Base-by-base conservation (phyloP, 2,888 invertebrate genomes). In the Cataglyphis rosenhaueri region DNA sequence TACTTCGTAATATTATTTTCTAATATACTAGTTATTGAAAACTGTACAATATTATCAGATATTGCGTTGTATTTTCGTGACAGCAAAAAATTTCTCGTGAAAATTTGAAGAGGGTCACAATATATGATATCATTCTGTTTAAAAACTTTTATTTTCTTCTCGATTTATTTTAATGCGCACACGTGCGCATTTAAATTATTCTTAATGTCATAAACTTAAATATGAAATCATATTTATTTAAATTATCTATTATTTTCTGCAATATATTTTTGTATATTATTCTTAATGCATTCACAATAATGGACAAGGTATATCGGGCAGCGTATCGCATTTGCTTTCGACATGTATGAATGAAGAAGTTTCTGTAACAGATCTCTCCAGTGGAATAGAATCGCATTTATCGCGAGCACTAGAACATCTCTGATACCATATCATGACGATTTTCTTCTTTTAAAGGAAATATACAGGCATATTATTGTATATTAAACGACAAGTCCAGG, bases 371-470 rank as follows among this genome's bases (percentile, higher is more conserved):
- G 86, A 85, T 85, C 61, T 85, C 61, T 86, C 62, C 70, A 57
- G 65, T 21, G 70, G 62, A 81, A 86, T 71, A 74, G 89, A 88
- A 75, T 71, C 81, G 86, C 81, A 81, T 86, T 87, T 89, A 89
- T 89, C 86, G 71, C 9, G 85, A 79, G 81, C 78, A 84, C 87
- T 81, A 82, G 75, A 83, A 82, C 85, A 88, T 89, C 87, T 71
- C 59, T 83, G 85, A 61, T 81, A 65, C 41, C 85, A 86, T 87
- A 91, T 90, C 89, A 89, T 86, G 85, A 84, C 86, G 88, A 90
- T 88, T 88, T 81, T 82, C 84, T 91, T 91, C 91, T 91, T 91
- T 91, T 87, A 48, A 83, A 79, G 64, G 71, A 88, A 89, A 85
- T 87, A 88, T 71, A 65, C 66, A 68, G 38, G 61, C 71, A 44